Conservation (phyloP, 2,113 vertebrate species). For the Noturus placidus region DNA sequence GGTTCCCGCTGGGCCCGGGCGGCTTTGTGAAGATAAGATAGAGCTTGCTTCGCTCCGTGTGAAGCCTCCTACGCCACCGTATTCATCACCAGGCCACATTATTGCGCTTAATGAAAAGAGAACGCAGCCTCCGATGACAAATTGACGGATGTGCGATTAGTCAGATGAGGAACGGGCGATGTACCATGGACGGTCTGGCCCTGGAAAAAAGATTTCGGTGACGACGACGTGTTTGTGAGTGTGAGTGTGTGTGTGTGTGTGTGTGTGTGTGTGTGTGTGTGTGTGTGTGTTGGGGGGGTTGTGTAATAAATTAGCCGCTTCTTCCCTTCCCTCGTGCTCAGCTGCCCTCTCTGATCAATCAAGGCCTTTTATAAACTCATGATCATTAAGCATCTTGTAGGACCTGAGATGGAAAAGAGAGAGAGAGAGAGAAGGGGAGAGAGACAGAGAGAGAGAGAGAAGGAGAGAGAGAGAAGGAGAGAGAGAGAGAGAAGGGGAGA, state of each 20-base stretch:
- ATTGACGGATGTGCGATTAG: slow-evolving; percentile 89
- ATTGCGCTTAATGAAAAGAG: slow-evolving; percentile 91
- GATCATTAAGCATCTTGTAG: slow-evolving; percentile 78
- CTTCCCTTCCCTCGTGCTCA: slow-evolving; percentile 67
- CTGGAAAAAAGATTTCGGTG: slow-evolving; percentile 56
- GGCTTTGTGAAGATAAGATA: slow-evolving; percentile 89
- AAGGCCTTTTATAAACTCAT: slow-evolving; percentile 82
- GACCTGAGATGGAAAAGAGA: slow-evolving; percentile 56
- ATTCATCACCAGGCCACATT: slow-evolving; percentile 88
- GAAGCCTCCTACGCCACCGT: slow-evolving; percentile 76
- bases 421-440: no score
- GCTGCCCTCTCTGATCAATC: slow-evolving; percentile 77
- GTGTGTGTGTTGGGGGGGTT: background rate
- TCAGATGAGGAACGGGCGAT: slow-evolving; percentile 73
- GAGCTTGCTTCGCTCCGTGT: slow-evolving; percentile 74
- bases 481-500: no score
- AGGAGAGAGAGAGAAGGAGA: slow-evolving; percentile 12
- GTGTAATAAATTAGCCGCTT: slow-evolving; percentile 86
- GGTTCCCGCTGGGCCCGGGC: slow-evolving; percentile 85
- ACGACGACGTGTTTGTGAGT: slow-evolving; percentile 35
- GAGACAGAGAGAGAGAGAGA: background rate
- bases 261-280: slow-evolving; percentile 6
- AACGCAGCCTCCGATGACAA: slow-evolving; percentile 83
- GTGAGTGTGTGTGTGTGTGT: slow-evolving; percentile 26
- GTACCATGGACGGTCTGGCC: slow-evolving; percentile 64